Base-by-base conservation (phyloP, 2,113 vertebrate genomes). In the Alosa alosa region DNA sequence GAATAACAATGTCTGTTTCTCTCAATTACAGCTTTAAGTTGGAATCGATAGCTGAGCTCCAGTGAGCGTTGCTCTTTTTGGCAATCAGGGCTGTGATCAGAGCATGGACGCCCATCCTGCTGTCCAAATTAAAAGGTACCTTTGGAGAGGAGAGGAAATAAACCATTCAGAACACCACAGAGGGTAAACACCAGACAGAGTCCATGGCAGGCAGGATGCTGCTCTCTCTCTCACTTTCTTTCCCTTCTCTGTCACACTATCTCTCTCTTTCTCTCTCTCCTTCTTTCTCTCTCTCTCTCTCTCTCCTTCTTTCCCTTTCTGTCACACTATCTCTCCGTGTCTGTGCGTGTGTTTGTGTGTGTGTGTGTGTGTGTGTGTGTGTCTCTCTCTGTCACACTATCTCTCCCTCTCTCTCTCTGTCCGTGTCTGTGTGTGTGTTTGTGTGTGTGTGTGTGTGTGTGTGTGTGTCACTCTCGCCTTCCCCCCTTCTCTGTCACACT, bases 1-100 rank as follows among this genome's bases (percentile, higher is more conserved):
- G 90, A 92, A 95, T 90, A 96, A 93, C 92, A 95, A 94, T 95
- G 94, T 94, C 96, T 96, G 92, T 95, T 93, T 93, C 94, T 96
- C 94, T 95, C 95, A 95, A 94, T 95, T 94, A 93, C 91, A 94
- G 91, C 90, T 93, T 94, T 93, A 94, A 95, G 95, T 96, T 91
- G 94, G 93, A 94, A 96, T 96, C 96, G 95, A 95, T 95, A 95
- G 90, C 90, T 90, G 91, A 93, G 90, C 89, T 94, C 0, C 64
- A 72, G 25, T 94, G 92, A 47, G 64, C 64, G 10, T 8, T 31
- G 89, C 89, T 93, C 88, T 90, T 88, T 78, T 49, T 78, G 57
- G 55, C 25, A 88, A 91, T 91, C 90, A 84, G 92, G 88, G 89
- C 88, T 89, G 92, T 92, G 92, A 93, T 94, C 93, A 94, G 92